Evolutionary conservation across 2,888 invertebrate species (phyloP).

Genomic region (Sarcophaga rosellei): DNA sequence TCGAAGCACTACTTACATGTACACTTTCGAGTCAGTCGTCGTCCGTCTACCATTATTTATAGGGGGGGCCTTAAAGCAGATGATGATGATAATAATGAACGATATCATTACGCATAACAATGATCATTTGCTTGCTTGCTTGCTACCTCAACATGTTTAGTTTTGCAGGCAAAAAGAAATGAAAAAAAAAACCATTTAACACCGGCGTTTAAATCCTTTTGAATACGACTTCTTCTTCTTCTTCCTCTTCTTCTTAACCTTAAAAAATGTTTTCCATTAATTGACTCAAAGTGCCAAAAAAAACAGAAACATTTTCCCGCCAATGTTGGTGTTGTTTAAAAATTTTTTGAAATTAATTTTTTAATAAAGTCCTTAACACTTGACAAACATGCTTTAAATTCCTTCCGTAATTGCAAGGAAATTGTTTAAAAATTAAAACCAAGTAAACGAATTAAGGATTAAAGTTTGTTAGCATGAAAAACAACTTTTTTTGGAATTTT

Average conservation of each 20-base stretch:
- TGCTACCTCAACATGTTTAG: slow-evolving; percentile 14
- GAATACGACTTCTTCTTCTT: neutral
- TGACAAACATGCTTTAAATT: neutral
- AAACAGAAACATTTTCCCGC: neutral
- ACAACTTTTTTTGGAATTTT: too few relatives aligned
- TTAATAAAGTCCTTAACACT: neutral
- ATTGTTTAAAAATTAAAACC: too few relatives aligned
- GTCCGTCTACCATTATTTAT: slow-evolving; percentile 23
- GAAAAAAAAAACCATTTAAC: neutral
- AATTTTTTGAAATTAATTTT: neutral
- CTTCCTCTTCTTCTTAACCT: neutral
- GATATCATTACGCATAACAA: neutral
- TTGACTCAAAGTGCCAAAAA: neutral
- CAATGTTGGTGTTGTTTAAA: neutral
- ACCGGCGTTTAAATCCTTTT: neutral
- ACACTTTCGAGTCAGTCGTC: neutral
- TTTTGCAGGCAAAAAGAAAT: neutral
- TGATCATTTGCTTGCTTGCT: slow-evolving; percentile 25
- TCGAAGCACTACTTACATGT: too few relatives aligned
- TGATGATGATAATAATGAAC: neutral
- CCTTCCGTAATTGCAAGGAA: too few relatives aligned
- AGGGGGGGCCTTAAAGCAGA: neutral
- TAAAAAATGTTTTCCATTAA: neutral
- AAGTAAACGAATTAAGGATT: too few relatives aligned
- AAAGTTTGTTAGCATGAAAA: too few relatives aligned